phyloP scores from a whole-genome alignment of 2,888 invertebrate genomes.

The Ellobium chinense region DNA sequence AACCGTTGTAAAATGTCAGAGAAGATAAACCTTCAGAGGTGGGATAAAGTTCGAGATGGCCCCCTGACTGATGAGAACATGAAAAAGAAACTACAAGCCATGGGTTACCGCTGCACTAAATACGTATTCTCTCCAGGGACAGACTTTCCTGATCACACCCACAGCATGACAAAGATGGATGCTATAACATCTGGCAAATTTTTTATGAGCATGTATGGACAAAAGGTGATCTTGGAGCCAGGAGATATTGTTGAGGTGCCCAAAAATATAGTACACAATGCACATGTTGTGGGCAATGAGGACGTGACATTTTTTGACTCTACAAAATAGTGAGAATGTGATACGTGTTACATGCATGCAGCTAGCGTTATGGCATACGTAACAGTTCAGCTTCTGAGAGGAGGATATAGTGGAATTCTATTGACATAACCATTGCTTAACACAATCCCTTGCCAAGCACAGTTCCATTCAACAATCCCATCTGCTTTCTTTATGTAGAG shows the following conservation, averaged over 20 bases:
- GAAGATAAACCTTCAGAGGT: slow-evolving; percentile 64
- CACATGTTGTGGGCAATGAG: slow-evolving; percentile 68
- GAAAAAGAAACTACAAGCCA: slow-evolving; percentile 65
- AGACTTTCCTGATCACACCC: slow-evolving; percentile 73
- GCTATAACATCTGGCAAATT: slow-evolving; percentile 70
- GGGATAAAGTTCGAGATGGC: slow-evolving; percentile 68
- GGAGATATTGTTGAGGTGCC: slow-evolving; percentile 75
- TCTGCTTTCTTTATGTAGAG: too few relatives aligned
- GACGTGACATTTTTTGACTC: slow-evolving; percentile 71
- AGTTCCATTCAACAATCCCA: too few relatives aligned
- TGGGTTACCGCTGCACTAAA: slow-evolving; percentile 65
- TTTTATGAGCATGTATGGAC: slow-evolving; percentile 70
- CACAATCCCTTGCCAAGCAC: too few relatives aligned
- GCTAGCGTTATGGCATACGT: too few relatives aligned
- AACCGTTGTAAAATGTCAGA: too few relatives aligned
- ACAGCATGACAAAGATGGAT: slow-evolving; percentile 71
- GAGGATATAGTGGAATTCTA: too few relatives aligned
- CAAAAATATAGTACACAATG: slow-evolving; percentile 68
- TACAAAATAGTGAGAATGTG: slow-evolving; percentile 49
- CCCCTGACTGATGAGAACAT: slow-evolving; percentile 61
- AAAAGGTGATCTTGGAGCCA: slow-evolving; percentile 68
- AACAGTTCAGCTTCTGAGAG: too few relatives aligned
- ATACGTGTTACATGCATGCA: neutral
- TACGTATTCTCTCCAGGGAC: slow-evolving; percentile 71
- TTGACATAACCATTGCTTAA: too few relatives aligned